phyloP scores from a whole-genome alignment of 2,113 vertebrate species.

The Eretmochelys imbricata region DNA sequence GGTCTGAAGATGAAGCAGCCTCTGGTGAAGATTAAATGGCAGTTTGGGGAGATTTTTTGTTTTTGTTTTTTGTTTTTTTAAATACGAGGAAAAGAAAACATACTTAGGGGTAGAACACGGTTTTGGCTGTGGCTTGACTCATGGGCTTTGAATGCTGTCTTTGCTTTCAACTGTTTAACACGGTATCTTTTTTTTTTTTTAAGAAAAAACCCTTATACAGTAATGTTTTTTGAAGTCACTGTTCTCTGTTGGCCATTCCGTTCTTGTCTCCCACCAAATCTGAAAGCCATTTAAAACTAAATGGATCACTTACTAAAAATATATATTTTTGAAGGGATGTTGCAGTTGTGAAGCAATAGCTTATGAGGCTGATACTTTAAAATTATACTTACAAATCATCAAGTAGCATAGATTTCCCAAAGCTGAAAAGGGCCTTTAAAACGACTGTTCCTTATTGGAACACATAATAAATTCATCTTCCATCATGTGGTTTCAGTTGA shows the following conservation, averaged over 20 bases:
- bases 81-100: slow-evolving; percentile 70
- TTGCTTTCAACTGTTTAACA: slow-evolving; percentile 78
- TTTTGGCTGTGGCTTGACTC: slow-evolving; percentile 86
- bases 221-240: slow-evolving; percentile 75
- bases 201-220: slow-evolving; percentile 71
- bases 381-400: slow-evolving; percentile 67
- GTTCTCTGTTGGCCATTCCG: slow-evolving; percentile 73
- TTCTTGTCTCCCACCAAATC: slow-evolving; percentile 69
- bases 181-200: slow-evolving; percentile 74
- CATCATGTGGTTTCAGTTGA: slow-evolving; percentile 30
- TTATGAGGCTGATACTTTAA: slow-evolving; percentile 74
- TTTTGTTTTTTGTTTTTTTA: neutral
- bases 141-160: slow-evolving; percentile 85
- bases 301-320: slow-evolving; percentile 67
- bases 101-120: slow-evolving; percentile 82
- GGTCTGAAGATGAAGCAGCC: slow-evolving; percentile 95
- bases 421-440: slow-evolving; percentile 70
- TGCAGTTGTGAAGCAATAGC: slow-evolving; percentile 81
- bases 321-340: slow-evolving; percentile 66
- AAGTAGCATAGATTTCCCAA: slow-evolving; percentile 71
- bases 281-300: slow-evolving; percentile 80
- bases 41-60: slow-evolving; percentile 79
- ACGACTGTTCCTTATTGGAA: slow-evolving; percentile 68
- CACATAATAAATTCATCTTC: neutral
- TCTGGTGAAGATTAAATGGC: slow-evolving; percentile 96